Evolutionary conservation across 2,113 vertebrate genomes (phyloP).

Genomic region (Rynchops niger): DNA sequence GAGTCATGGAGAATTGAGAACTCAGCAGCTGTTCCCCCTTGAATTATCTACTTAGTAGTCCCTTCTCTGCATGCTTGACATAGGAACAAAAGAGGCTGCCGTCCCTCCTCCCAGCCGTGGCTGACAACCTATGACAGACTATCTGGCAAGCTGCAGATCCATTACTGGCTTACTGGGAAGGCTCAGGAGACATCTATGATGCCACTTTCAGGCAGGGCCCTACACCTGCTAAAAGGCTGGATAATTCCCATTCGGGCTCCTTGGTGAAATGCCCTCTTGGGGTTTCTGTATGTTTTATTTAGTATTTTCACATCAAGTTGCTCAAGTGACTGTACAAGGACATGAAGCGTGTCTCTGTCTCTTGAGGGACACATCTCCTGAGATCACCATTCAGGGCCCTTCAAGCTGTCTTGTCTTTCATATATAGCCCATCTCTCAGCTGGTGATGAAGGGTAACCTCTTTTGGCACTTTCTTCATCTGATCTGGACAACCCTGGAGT

Average conservation of each 20-base stretch:
- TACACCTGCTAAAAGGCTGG: slow-evolving; percentile 46
- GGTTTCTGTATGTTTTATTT: slow-evolving; percentile 58
- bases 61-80: slow-evolving; percentile 39
- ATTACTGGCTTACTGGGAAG: slow-evolving; percentile 27
- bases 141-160: slow-evolving; percentile 52
- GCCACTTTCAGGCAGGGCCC: slow-evolving; percentile 32
- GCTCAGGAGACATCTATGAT: slow-evolving; percentile 47
- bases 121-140: slow-evolving; percentile 60
- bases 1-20: slow-evolving; percentile 37
- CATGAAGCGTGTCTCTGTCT: slow-evolving; percentile 37
- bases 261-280: slow-evolving; percentile 15
- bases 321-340: slow-evolving; percentile 40
- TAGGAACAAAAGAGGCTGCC: slow-evolving; percentile 44
- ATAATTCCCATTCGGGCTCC: slow-evolving; percentile 14
- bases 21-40: slow-evolving; percentile 61
- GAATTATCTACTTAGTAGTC: slow-evolving; percentile 47
- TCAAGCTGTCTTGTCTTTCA: slow-evolving; percentile 57
- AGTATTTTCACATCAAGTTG: slow-evolving; percentile 13
- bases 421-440: slow-evolving; percentile 2
- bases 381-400: slow-evolving; percentile 9
- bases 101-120: slow-evolving; percentile 42
- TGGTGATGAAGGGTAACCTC: slow-evolving; percentile 32
- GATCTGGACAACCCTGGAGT: slow-evolving; percentile 24
- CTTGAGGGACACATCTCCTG: slow-evolving; percentile 41
- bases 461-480: slow-evolving; percentile 41